Evolutionary conservation across 2,113 vertebrate genomes (phyloP), one percentile per base, ranked within the genome.

Genomic region (Phylloscopus trochiloides): DNA sequence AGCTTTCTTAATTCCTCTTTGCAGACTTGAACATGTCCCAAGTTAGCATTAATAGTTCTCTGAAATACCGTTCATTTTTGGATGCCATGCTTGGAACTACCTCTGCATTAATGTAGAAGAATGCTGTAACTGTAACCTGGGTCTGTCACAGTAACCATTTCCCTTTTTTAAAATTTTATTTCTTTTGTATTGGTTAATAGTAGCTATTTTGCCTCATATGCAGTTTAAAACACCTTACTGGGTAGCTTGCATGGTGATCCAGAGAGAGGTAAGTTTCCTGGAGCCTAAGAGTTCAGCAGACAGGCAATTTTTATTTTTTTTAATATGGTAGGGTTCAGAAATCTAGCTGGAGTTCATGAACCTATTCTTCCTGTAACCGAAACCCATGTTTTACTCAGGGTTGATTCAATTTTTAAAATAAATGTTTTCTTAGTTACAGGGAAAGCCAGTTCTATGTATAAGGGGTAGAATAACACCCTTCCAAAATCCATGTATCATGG

Each of bases 321-420:
- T 85, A 58, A 88, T 78, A 92, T 80, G 74, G 78, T 21, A 93
- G 63, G 28, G 93, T 96, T 96, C 88, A 90, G 67, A 94, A 94
- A 95, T 92, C 43, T 88, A 80, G 32, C 88, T 86, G 65, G 55
- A 96, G 96, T 96, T 96, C 96, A 96, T 93, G 94, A 97, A 96
- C 94, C 88, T 92, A 22, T 77, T 90, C 79, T 96, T 96, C 93
- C 96, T 97, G 96, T 96, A 96, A 97, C 65, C 15, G 67, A 96
- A 96, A 96, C 94, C 93, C 63, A 80, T 96, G 92, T 88, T 97
- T 97, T 96, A 88, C 82, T 90, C 85, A 92, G 88, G 72, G 88
- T 90, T 96, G 92, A 96, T 95, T 96, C 94, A 92, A 96, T 96
- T 94, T 97, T 96, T 93, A 93, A 97, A 95, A 92, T 94, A 96